Evolutionary conservation across 2,113 vertebrate genomes (phyloP), one percentile per base, ranked within the genome.

Genomic region (Mobula birostris): DNA sequence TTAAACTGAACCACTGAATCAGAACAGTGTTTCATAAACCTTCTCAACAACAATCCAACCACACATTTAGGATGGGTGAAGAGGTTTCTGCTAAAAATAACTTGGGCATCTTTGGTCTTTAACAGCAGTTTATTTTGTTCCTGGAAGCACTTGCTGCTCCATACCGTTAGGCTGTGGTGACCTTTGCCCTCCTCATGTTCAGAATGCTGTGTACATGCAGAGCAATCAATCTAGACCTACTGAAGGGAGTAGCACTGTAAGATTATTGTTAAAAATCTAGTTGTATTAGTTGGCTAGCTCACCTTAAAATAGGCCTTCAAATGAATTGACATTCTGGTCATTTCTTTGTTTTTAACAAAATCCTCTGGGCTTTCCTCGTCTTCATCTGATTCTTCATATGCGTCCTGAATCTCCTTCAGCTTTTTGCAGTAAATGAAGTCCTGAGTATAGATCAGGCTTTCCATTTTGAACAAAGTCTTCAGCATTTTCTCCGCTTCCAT

Each of bases 401-500:
- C 19, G 79, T 0, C 2, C 94, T 94, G 79, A 12, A 36, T 29
- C 29, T 66, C 0, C 9, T 83, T 70, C 21, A 83, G 79, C 61
- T 82, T 94, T 17, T 82, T 36, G 78, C 56, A 63, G 32, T 94
- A 94, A 36, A 70, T 94, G 7, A n/a, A 24, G 27, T 94, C 94
- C 79, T 94, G 94, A 21, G 76, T 85, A 61, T 94, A 94, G 66
- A 94, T 29, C 94, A 94, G 83, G 36, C 32, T 68, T 56, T 94
- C 94, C 94, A 94, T 94, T 32, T 82, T 70, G 32, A 94, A 94
- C 29, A 94, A 61, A 32, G 61, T 94, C 17, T 83, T 94, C 78
- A 83, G 77, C 78, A 94, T 68, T 19, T 72, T 7, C 66, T 68
- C 94, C 0, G 94, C 77, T 79, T 36, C 78, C 15, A 6, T 3